Evolutionary conservation across 2,113 vertebrate genomes (phyloP), one percentile per base, ranked within the genome.

Genomic region (Syngnathus scovelli): DNA sequence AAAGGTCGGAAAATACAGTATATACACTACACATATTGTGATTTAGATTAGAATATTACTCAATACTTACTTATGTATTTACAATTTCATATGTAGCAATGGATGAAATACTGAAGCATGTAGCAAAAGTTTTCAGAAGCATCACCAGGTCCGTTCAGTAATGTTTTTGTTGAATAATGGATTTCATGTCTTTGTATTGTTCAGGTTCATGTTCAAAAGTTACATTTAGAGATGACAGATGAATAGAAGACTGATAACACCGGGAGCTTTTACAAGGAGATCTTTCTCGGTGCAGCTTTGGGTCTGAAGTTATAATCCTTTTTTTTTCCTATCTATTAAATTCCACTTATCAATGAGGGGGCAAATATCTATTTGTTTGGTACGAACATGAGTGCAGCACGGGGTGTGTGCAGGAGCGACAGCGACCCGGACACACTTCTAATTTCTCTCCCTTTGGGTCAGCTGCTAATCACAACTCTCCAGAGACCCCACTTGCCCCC

Each of bases 401-500:
- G 69, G 49, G 38, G 51, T 2, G 21, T 2, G 58, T 60, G 58
- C 16, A n/a, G 38, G 38, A 19, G 5, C 4, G 21, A 13, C 8
- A 48, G 23, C 61, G 39, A 43, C 8, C 13, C 8, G 46, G 49
- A 39, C 18, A n/a, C 44, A 43, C 61, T 65, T 82, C 74, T 78
- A 61, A 71, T 83, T 93, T 91, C 90, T 92, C 92, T 94, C 93
- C 94, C 95, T 90, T 92, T 94, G 95, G 96, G 94, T 98, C 94
- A 96, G 93, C 95, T 94, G 93, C 94, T 97, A 96, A 98, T 97
- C 95, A 96, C 93, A 95, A 94, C 90, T 92, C 95, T 94, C 93
- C 86, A 69, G 93, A 96, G 96, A 96, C 71, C 51, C 41, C 55
- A 27, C 66, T 64, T 62, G 62, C 72, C 71, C 74, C 51, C 56